Conservation (phyloP, 2,888 invertebrate genomes). For the Branchellion lobata region DNA sequence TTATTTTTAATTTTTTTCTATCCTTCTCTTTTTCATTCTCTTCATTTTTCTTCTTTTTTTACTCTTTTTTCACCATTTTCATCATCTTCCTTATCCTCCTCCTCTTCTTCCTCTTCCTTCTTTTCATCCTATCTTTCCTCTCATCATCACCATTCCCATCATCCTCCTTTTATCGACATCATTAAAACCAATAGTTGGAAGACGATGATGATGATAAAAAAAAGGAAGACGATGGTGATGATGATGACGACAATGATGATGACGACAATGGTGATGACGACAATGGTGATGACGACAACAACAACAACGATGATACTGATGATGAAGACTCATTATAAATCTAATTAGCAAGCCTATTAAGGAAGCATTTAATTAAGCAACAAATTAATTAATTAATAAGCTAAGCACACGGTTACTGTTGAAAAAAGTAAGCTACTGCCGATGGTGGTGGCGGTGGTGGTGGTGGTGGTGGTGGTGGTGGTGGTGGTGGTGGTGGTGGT, state of each 20-base stretch:
- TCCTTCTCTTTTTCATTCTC: too few species aligned
- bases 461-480: not conserved
- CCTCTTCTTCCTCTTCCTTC: not conserved
- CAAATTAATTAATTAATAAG: not conserved
- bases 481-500: not conserved
- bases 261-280: not conserved
- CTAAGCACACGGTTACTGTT: too few species aligned
- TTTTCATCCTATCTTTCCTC: not conserved
- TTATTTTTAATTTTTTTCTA: too few species aligned
- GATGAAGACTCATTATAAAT: not conserved
- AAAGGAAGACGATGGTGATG: conserved; percentile 7
- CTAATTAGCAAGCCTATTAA: too few species aligned
- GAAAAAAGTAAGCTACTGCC: too few species aligned
- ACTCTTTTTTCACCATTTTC: not conserved
- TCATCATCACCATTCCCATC: not conserved
- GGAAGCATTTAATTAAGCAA: not conserved
- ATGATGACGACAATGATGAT: not conserved
- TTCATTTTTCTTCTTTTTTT: too few species aligned
- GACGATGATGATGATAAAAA: too few species aligned
- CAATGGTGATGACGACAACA: not conserved
- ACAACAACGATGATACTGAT: not conserved
- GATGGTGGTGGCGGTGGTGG: not conserved
- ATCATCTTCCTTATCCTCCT: not conserved
- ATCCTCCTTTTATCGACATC: not conserved
- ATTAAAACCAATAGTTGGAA: too few species aligned